Conservation (phyloP, 2,113 vertebrate species). For the Sigmodon hispidus region DNA sequence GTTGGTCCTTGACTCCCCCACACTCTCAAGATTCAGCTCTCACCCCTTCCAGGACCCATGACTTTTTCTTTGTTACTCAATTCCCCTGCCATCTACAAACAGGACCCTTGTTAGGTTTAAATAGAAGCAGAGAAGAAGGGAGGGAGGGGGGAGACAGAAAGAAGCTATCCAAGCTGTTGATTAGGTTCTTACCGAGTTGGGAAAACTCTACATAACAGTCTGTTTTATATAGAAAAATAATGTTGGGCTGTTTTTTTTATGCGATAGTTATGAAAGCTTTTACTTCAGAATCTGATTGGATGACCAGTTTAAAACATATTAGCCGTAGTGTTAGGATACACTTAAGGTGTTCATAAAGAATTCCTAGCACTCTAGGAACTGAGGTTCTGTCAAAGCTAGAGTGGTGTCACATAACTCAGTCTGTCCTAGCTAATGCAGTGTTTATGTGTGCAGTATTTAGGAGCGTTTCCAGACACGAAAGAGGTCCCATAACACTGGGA, state of each 20-base stretch:
- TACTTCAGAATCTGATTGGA: constrained; percentile 30
- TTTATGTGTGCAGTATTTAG: not conserved
- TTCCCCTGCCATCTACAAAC: not conserved
- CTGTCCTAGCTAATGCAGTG: not conserved
- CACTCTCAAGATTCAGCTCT: not conserved
- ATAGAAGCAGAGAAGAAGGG: not conserved
- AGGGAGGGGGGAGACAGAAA: not conserved
- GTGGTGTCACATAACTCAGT: not conserved
- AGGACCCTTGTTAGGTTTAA: not conserved
- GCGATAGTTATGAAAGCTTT: constrained; percentile 25
- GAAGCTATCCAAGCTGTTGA: not conserved
- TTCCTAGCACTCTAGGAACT: not conserved
- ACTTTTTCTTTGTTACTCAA: not conserved
- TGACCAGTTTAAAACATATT: not conserved
- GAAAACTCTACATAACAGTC: not conserved
- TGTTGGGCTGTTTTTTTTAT: constrained; percentile 3
- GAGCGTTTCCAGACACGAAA: not conserved
- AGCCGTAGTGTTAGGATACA: not conserved
- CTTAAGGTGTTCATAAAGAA: not conserved
- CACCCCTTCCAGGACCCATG: not conserved
- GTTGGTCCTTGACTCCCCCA: not conserved
- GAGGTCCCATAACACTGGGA: not conserved
- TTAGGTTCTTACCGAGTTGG: constrained; percentile 38
- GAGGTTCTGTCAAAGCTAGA: not conserved
- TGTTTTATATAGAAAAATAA: constrained; percentile 37